Evolutionary conservation across 2,797 vertebrate genomes (phyloP).

Genomic region (Molossus molossus): DNA sequence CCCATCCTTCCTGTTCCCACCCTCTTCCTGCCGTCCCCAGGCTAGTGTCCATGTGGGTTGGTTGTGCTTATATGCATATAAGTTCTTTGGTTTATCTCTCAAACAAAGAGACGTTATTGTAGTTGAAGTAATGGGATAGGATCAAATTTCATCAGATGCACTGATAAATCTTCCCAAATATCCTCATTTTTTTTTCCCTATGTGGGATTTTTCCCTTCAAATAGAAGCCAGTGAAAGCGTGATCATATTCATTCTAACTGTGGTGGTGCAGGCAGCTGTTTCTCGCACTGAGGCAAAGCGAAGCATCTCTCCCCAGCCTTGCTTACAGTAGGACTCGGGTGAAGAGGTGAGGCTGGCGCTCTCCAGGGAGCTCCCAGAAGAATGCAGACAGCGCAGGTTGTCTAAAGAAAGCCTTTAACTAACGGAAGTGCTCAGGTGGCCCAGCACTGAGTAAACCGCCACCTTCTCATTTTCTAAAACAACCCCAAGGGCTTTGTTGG

Average conservation of each 20-base stretch:
- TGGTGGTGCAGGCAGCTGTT: constrained; percentile 72
- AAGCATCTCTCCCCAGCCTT: constrained; percentile 88
- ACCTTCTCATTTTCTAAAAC: constrained; percentile 90
- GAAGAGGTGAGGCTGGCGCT: constrained; percentile 90
- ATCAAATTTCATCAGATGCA: constrained; percentile 60
- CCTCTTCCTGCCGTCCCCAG: no score
- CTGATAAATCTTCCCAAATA: constrained; percentile 68
- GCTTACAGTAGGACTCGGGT: constrained; percentile 89
- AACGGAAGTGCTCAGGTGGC: constrained; percentile 96
- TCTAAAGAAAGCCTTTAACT: constrained; percentile 94
- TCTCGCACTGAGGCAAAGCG: constrained; percentile 84
- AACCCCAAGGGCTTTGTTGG: constrained; percentile 87
- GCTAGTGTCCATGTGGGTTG: no score
- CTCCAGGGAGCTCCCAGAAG: constrained; percentile 89
- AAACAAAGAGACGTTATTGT: constrained; percentile 58
- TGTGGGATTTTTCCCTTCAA: constrained; percentile 72
- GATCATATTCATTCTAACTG: constrained; percentile 76
- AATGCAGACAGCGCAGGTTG: constrained; percentile 92
- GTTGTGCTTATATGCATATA: no score
- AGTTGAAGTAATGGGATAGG: constrained; percentile 73
- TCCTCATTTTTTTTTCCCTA: constrained; percentile 29
- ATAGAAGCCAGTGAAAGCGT: constrained; percentile 65
- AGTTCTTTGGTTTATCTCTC: neutral
- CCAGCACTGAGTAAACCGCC: constrained; percentile 91
- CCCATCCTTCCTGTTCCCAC: no score